Conservation (phyloP, 1,140 invertebrate species). For the Drosophila trapezifrons region DNA sequence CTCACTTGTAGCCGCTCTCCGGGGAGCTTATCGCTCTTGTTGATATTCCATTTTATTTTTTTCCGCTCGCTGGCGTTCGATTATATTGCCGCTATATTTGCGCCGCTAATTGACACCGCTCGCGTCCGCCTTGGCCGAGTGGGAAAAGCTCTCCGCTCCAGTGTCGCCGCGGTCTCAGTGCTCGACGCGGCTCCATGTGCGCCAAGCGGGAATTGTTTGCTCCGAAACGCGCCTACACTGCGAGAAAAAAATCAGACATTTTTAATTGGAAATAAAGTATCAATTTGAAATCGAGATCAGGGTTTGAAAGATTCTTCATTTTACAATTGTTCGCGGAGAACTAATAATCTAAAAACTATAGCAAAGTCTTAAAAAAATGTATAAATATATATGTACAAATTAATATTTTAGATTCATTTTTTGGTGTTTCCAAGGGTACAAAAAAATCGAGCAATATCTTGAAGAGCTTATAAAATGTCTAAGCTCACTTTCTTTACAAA, state of each 20-base stretch:
- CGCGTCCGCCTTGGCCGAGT: conserved; percentile 47
- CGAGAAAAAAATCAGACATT: background rate
- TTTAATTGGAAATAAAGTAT: background rate
- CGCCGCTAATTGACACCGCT: conserved; percentile 69
- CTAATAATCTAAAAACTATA: no score
- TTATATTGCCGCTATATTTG: conserved; percentile 52
- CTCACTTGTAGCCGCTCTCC: conserved; percentile 4
- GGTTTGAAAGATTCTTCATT: background rate
- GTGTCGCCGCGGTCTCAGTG: conserved; percentile 47
- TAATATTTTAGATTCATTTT: no score
- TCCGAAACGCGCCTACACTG: conserved; percentile 22
- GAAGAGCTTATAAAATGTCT: no score
- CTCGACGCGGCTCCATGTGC: conserved; percentile 58
- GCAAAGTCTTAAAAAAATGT: no score
- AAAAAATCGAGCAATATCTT: no score
- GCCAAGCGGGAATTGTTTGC: conserved; percentile 60
- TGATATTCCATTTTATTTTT: conserved; percentile 12
- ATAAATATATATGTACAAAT: no score
- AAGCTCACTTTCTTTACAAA: no score
- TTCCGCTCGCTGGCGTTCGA: conserved; percentile 23
- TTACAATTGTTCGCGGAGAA: no score
- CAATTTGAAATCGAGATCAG: background rate
- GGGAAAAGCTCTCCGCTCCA: conserved; percentile 40
- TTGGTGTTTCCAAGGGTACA: no score
- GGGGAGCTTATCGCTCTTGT: conserved; percentile 32